Base-by-base conservation (phyloP, 2,888 invertebrate species). In the Sympetrum striolatum region DNA sequence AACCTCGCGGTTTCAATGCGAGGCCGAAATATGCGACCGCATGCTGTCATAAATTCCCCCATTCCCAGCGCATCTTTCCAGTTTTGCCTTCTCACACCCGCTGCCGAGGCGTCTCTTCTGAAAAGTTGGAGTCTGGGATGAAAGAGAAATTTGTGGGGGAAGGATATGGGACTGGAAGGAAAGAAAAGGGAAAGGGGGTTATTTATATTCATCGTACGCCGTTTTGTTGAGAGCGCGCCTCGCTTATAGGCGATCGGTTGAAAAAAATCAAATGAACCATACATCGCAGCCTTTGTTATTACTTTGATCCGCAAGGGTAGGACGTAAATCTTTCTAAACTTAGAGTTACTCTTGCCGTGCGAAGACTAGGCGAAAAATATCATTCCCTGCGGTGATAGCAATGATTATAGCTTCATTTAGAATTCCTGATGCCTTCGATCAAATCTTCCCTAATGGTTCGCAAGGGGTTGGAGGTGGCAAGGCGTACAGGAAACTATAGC, bases 41-140 rank as follows among this genome's bases (percentile, higher is more conserved):
- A 86, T 86, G 86, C 86, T 60, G 86, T 60, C 86, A 86, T 86
- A 86, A 86, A 86, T 86, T 60, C 86, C 35, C 82, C n/a, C 81
- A 14, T 10, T 31, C 53, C 35, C 18, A 31, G 39, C 86, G 81
- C 60, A 35, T 86, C 58, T 35, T 37, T 86, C 37, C 2, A 44
- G 5, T 14, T n/a, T 25, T 25, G 14, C 81, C 4, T 12, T 31
- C 48, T 31, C 53, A 22, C 64, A 25, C 35, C 82, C 48, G 15
- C 37, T 10, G 25, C 6, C 6, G n/a, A 25, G 22, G 22, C 64
- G 64, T 64, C 64, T 25, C 64, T 64, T 64, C n/a, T 22, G 25
- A n/a, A 60, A 60, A n/a, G n/a, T 22, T 22, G 25, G 18, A n/a
- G 60, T 5, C 22, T 6, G 18, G 18, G 25, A 31, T 14, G 14